Conservation (phyloP, 2,888 invertebrate species). For the Pterobdella sp. region DNA sequence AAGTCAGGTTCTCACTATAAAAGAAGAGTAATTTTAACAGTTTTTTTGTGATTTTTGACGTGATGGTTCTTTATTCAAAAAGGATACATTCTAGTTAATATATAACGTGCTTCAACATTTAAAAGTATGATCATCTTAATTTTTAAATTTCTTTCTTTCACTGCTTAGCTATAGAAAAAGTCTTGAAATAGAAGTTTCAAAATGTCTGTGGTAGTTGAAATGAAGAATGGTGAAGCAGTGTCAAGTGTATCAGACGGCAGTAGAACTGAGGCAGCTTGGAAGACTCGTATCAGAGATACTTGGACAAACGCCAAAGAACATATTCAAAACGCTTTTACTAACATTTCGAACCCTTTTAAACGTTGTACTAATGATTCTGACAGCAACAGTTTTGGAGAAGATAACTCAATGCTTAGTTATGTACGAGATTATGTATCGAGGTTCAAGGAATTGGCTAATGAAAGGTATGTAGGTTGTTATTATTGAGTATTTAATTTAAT, state of each 20-base stretch:
- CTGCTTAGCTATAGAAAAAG: no score
- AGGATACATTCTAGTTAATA: no score
- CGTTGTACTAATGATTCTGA: not conserved
- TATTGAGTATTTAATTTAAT: no score
- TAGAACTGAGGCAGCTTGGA: not conserved
- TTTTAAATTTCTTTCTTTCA: no score
- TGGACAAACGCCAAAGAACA: not conserved
- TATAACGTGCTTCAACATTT: no score
- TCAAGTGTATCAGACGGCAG: not conserved
- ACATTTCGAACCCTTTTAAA: not conserved
- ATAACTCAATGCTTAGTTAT: not conserved
- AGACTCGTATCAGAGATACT: not conserved
- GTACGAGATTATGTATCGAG: not conserved
- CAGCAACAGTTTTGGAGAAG: not conserved
- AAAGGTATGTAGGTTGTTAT: no score
- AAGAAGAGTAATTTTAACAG: not conserved
- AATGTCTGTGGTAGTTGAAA: not conserved
- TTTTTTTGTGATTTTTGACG: no score
- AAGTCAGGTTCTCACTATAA: not conserved
- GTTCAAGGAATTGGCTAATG: not conserved
- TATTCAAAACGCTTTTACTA: not conserved
- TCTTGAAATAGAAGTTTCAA: no score
- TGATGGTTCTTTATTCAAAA: no score
- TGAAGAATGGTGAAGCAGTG: constrained; percentile 2
- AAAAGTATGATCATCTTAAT: no score